phyloP scores from a whole-genome alignment of 2,797 vertebrate genomes.

The Oryzias sinensis region DNA sequence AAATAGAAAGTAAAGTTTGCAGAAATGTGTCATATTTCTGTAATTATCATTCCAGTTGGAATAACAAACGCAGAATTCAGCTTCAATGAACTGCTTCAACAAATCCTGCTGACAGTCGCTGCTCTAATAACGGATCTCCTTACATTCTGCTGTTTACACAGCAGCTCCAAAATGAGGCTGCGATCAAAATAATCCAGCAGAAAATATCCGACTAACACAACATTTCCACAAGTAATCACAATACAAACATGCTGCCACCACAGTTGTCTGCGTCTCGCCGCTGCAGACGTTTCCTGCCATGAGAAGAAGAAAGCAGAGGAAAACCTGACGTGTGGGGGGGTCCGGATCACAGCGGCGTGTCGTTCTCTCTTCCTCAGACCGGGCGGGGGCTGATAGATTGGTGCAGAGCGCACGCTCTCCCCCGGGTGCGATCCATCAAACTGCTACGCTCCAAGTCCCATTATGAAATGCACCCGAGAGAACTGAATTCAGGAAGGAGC shows the following conservation, averaged over 20 bases:
- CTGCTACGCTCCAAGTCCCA: constrained; percentile 63
- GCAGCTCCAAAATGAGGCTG: constrained; percentile 24
- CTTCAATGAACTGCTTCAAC: constrained; percentile 41
- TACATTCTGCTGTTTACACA: constrained; percentile 41
- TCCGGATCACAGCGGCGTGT: constrained; percentile 57
- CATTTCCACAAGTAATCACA: constrained; percentile 78
- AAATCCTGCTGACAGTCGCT: constrained; percentile 23
- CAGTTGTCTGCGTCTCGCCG: constrained; percentile 63
- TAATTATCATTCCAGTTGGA: constrained; percentile 42
- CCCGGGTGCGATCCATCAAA: constrained; percentile 72
- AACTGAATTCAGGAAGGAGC: constrained; percentile 65
- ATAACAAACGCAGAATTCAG: constrained; percentile 52
- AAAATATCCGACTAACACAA: constrained; percentile 69
- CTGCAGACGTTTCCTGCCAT: constrained; percentile 41
- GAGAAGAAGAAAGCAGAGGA: neutral
- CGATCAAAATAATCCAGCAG: constrained; percentile 49
- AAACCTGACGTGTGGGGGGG: constrained; percentile 53
- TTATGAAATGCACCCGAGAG: constrained; percentile 76
- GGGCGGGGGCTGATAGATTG: constrained; percentile 74
- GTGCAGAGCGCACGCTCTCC: constrained; percentile 68
- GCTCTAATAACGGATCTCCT: constrained; percentile 37
- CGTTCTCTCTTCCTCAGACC: constrained; percentile 63
- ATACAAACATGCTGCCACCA: constrained; percentile 70
- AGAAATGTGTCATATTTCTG: constrained; percentile 53
- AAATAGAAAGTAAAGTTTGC: constrained; percentile 40